phyloP scores from a whole-genome alignment of 2,113 vertebrate genomes.

The Labeo catla region DNA sequence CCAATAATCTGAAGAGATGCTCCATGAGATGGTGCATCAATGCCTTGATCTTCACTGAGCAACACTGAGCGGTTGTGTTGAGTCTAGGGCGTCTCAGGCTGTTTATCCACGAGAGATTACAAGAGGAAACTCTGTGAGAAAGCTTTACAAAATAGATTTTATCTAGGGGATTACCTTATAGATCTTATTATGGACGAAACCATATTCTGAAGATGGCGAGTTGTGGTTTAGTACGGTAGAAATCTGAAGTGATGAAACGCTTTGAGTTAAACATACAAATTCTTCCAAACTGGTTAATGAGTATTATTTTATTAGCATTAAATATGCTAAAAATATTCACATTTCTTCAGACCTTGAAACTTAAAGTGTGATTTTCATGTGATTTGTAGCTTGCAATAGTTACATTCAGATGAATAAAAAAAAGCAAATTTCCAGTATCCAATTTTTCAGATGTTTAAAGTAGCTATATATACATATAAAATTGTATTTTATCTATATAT shows the following conservation, averaged over 20 bases:
- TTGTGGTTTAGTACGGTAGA: not conserved
- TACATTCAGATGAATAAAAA: not conserved
- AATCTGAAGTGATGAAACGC: not conserved
- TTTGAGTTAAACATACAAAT: not conserved
- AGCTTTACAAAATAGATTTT: not conserved
- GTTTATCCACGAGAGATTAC: constrained; percentile 22
- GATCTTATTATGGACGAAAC: not conserved
- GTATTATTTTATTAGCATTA: not conserved
- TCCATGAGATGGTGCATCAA: constrained; percentile 58
- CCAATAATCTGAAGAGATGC: constrained; percentile 65
- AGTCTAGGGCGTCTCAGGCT: constrained; percentile 32
- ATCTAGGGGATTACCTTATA: not conserved
- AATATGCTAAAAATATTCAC: not conserved
- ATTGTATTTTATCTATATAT: not conserved
- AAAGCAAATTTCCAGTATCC: not conserved
- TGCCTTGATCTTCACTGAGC: constrained; percentile 45
- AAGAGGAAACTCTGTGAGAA: not conserved
- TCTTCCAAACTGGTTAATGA: not conserved
- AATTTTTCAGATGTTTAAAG: not conserved
- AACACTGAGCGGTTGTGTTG: constrained; percentile 37
- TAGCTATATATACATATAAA: not conserved
- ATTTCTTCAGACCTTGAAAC: not conserved
- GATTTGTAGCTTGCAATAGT: not conserved
- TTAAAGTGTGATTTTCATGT: not conserved
- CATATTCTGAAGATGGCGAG: not conserved